Conservation (phyloP, 2,888 invertebrate species). For the Toxonevra muliebris region DNA sequence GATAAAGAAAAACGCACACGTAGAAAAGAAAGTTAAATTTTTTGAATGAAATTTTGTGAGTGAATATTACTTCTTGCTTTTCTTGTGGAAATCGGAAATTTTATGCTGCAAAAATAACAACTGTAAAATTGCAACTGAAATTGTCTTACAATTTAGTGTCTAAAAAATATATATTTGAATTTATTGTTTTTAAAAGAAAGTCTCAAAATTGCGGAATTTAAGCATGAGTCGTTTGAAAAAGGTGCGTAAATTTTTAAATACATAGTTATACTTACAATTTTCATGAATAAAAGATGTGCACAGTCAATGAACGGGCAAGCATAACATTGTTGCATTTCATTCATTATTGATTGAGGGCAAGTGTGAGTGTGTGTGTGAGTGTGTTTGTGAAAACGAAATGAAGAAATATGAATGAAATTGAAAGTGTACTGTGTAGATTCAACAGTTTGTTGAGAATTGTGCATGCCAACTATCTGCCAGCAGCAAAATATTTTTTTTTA, state of each 20-base stretch:
- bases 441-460: neutral
- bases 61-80: too few species aligned
- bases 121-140: too few species aligned
- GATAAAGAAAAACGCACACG: too few species aligned
- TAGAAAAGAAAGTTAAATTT: neutral
- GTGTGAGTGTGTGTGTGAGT: too few species aligned
- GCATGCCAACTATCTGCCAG: too few species aligned
- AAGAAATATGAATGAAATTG: neutral
- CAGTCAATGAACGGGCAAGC: too few species aligned
- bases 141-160: neutral
- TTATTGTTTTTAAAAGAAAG: constrained; percentile 12
- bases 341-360: too few species aligned
- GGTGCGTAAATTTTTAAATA: constrained; percentile 33
- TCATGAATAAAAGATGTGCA: constrained; percentile 6
- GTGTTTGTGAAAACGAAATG: neutral
- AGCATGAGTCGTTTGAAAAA: constrained; percentile 41
- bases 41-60: constrained; percentile 25
- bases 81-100: too few species aligned
- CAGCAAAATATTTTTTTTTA: too few species aligned
- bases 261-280: neutral
- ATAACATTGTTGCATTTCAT: too few species aligned
- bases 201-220: constrained; percentile 40
- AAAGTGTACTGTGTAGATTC: neutral
- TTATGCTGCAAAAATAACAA: too few species aligned
- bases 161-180: neutral